A percentile compares a stretch with the other conserved stretches of the same genome.
Conservation (phyloP, 2,797 vertebrate genomes). For the Etheostoma perlongum region DNA sequence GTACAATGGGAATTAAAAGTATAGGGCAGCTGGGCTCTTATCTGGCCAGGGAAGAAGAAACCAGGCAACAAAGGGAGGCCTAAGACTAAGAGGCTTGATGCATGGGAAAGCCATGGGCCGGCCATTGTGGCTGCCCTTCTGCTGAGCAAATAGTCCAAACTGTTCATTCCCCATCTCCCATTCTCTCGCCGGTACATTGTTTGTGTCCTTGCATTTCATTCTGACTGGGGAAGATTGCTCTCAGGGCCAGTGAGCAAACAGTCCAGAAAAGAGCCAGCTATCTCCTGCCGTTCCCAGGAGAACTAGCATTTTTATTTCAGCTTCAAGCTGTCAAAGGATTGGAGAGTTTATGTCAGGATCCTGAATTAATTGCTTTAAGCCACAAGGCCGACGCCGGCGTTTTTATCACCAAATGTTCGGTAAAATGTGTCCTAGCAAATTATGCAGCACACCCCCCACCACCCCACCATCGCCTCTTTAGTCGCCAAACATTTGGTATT, state of each 20-base stretch:
- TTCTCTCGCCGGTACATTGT: slow-evolving; percentile 99
- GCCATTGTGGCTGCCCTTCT: slow-evolving; percentile 99
- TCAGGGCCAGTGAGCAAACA: slow-evolving; percentile 99
- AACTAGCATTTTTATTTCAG: slow-evolving; percentile 99
- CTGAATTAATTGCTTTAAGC: slow-evolving; percentile 99
- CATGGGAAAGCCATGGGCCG: slow-evolving; percentile 98
- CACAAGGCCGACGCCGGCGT: slow-evolving; percentile 90
- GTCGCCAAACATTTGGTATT: slow-evolving; percentile 83
- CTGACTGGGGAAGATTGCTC: slow-evolving; percentile 98
- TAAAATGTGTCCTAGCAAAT: slow-evolving; percentile 88
- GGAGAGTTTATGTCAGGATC: slow-evolving; percentile 99
- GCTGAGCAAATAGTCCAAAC: slow-evolving; percentile 99
- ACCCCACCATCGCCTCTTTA: slow-evolving; percentile 40
- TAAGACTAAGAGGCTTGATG: slow-evolving; percentile 94
- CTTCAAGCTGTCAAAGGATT: slow-evolving; percentile 99
- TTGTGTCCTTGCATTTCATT: slow-evolving; percentile 99
- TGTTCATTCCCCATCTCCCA: slow-evolving; percentile 99
- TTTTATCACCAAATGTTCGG: slow-evolving; percentile 95
- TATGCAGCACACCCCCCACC: slow-evolving; percentile 61
- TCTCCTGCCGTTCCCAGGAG: slow-evolving; percentile 99
- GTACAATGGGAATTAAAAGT: slow-evolving; percentile 87
- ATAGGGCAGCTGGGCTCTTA: slow-evolving; percentile 98
- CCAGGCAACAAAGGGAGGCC: slow-evolving; percentile 95
- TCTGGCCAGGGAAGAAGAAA: slow-evolving; percentile 91
- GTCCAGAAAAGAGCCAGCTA: slow-evolving; percentile 99